Base-by-base conservation (phyloP, 2,113 vertebrate species). In the Podiceps cristatus region DNA sequence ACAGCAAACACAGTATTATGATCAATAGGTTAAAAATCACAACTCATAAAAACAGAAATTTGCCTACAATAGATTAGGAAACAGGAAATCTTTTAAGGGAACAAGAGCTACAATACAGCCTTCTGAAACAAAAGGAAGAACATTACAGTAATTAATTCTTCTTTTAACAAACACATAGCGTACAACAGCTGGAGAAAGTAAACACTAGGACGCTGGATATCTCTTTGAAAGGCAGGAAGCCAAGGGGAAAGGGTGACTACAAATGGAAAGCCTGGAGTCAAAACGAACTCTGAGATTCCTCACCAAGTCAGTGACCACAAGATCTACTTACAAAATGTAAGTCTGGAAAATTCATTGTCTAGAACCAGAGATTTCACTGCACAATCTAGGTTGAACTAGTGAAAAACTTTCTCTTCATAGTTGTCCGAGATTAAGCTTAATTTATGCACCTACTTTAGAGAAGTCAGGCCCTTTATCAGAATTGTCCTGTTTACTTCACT, bases 71-170 rank as follows among this genome's bases (percentile, higher is more conserved):
- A 84, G 86, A 45, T 60, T 23, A 95, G 77, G 83, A 92, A 97
- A 85, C 94, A 91, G 95, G 93, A 96, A 91, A 78, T 58, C 73
- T 95, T 92, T 68, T 49, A 91, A 87, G 47, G 84, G 83, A 93
- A 81, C 42, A 63, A 47, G 40, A 91, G 56, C 72, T 91, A 84
- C 86, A 89, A 63, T 25, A n/a, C 29, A 86, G 60, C 50, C 50
- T 77, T 90, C 67, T 71, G 72, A 96, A 94, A 92, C 90, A 94
- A 93, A 94, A 88, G 92, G 73, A 92, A 97, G 63, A 95, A 92
- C 72, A 77, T 52, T 35, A 83, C 19, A 84, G 79, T 67, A 83
- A 90, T 93, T 90, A 95, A 73, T 86, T 90, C 24, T 91, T 58
- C 42, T 95, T 86, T 68, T 93, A 88, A 92, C 28, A 95, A 86